Evolutionary conservation across 2,113 vertebrate species (phyloP), one percentile per base, ranked within the genome.

Genomic region (Hymenochirus boettgeri): DNA sequence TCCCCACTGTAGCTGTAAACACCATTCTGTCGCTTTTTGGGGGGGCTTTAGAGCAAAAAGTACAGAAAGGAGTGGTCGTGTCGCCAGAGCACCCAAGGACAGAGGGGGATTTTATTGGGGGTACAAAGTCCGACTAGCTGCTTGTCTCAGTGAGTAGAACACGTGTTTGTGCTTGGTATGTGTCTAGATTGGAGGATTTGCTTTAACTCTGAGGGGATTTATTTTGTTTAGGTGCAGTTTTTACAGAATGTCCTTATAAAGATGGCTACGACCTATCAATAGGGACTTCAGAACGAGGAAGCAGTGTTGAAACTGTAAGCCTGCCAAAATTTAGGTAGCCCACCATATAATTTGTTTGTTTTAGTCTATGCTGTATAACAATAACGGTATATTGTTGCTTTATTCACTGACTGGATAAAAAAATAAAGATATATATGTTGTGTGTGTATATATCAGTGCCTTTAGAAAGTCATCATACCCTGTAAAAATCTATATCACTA

Each of bases 61-160:
- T 79, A 1, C 71, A 70, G 56, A 92, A 91, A 42, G 96, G 94
- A 9, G 75, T 73, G 0, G 95, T 95, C 0, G 94, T 99, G 56
- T 90, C 96, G 0, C 92, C 96, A 0, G 89, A 95, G 1, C 76
- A 90, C n/a, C 96, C 96, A 13, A 88, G 92, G 27, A 84, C 81
- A 0, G 87, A 85, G 89, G 84, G 0, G 93, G 93, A 10, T 75
- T 94, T 31, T 98, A 99, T 84, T 99, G 96, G 96, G 96, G 96
- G 7, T 99, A 99, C 83, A 93, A 71, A 0, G 92, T 99, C 67
- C 93, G 96, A 4, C 87, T 99, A 12, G 94, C 96, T 1, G 94
- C 95, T n/a, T 93, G 91, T 73, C 81, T 99, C 56, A 97, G 96
- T 99, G 75, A 76, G 95, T 85, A 26, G n/a, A n/a, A n/a, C n/a